Percentiles rank a stretch among this genome's conserved stretches.
Evolutionary conservation across 2,113 vertebrate genomes (phyloP).

Genomic region (Peromyscus leucopus): DNA sequence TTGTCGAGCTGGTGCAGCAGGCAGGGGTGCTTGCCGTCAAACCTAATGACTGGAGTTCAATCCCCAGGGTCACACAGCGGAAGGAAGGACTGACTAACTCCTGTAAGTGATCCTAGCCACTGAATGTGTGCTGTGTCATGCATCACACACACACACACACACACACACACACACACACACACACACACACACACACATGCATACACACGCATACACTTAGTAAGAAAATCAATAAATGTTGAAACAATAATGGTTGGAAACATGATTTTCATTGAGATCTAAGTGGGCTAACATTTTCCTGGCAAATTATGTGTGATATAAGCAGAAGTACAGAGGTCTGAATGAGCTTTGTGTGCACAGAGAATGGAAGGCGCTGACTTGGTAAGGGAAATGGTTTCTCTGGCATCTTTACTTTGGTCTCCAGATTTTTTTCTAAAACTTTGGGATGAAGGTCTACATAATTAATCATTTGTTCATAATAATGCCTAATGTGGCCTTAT

Average conservation of each 20-base stretch:
- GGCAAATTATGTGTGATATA: too few relatives aligned
- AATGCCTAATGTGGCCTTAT: neutral
- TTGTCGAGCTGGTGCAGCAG: too few relatives aligned
- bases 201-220: too few relatives aligned
- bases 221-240: neutral
- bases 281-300: neutral
- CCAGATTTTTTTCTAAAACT: neutral
- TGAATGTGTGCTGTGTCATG: neutral
- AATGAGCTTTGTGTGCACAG: neutral
- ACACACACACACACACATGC: neutral
- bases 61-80: neutral
- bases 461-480: neutral
- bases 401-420: neutral
- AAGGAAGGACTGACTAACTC: too few relatives aligned
- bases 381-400: neutral
- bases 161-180: too few relatives aligned
- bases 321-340: neutral
- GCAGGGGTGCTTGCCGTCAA: neutral
- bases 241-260: neutral
- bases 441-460: neutral
- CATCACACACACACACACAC: neutral
- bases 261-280: neutral
- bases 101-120: neutral
- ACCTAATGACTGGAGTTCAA: neutral
- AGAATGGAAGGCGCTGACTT: neutral